phyloP scores from a whole-genome alignment of 2,888 invertebrate genomes.

The Drosophila nr. perissopoda region DNA sequence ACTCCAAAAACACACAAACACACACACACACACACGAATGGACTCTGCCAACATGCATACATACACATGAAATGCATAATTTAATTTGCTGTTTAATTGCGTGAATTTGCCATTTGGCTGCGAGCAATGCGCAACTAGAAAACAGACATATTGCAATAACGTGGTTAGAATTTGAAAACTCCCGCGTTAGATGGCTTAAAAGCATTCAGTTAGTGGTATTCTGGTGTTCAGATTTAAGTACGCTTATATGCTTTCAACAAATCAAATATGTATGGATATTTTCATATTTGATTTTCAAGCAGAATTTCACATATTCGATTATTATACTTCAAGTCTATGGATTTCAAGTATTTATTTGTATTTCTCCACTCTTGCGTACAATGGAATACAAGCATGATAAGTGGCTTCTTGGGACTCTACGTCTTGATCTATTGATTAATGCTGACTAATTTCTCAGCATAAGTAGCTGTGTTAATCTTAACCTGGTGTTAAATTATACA shows the following conservation, averaged over 20 bases:
- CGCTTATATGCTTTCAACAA: neutral
- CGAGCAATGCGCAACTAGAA: conserved; percentile 40
- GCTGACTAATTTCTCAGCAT: conserved; percentile 20
- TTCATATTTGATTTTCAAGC: neutral
- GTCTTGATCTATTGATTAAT: neutral
- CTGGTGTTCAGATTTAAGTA: conserved; percentile 16
- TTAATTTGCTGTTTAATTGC: conserved; percentile 78
- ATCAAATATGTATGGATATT: neutral
- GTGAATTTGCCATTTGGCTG: conserved; percentile 71
- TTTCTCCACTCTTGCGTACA: neutral
- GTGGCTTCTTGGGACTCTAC: neutral
- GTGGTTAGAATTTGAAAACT: conserved; percentile 39
- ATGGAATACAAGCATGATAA: neutral
- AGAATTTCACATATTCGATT: neutral
- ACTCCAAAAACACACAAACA: conserved; percentile 17
- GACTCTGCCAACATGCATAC: neutral
- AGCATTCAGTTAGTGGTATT: conserved; percentile 24
- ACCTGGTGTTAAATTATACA: conserved; percentile 39
- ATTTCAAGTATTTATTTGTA: neutral
- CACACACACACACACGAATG: conserved; percentile 2
- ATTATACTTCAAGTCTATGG: no score
- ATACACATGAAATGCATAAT: conserved; percentile 70
- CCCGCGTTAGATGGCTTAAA: conserved; percentile 38
- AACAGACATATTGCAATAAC: conserved; percentile 31
- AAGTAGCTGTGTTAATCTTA: conserved; percentile 33